These are phyloP conservation scores for Stomatorhinus ivindoensis DNA, from an alignment of 2,113 vertebrate species.

Conservation along the genomic window DNA sequence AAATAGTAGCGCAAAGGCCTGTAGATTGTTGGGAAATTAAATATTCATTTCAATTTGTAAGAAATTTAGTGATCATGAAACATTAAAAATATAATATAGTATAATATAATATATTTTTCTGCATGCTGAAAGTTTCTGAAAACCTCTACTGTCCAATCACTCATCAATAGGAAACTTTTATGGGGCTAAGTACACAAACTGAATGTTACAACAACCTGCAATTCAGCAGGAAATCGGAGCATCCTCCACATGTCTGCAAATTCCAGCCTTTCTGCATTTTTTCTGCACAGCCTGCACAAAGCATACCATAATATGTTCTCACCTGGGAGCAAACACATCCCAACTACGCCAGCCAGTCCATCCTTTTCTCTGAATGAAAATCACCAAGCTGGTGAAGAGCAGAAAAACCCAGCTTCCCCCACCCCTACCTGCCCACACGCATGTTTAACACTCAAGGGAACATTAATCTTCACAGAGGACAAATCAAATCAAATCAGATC, in stretches of 20 bases:
- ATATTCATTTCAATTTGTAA: not conserved
- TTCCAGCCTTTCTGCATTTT: not conserved
- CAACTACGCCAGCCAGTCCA: not conserved
- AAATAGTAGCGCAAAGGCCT: not conserved
- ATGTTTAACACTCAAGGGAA: not conserved
- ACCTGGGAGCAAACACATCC: not conserved
- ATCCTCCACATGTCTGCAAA: not conserved
- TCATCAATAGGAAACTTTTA: not conserved
- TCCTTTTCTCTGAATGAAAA: not conserved
- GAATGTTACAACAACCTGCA: not conserved
- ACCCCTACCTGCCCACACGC: not conserved
- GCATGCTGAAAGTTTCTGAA: not conserved
- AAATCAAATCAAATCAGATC: not conserved
- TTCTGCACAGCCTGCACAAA: not conserved
- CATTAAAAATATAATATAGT: not conserved
- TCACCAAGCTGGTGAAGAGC: not conserved
- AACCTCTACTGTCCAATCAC: not conserved
- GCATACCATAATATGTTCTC: not conserved
- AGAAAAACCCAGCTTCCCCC: not conserved
- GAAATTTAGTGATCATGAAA: not conserved
- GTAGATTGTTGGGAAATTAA: not conserved
- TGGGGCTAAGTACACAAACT: not conserved
- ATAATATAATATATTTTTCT: not conserved
- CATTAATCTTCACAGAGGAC: not conserved
- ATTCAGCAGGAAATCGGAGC: not conserved